Percentiles rank a stretch among this genome's conserved stretches.
Evolutionary conservation across 2,113 vertebrate species (phyloP).

Genomic region (Podarcis muralis): DNA sequence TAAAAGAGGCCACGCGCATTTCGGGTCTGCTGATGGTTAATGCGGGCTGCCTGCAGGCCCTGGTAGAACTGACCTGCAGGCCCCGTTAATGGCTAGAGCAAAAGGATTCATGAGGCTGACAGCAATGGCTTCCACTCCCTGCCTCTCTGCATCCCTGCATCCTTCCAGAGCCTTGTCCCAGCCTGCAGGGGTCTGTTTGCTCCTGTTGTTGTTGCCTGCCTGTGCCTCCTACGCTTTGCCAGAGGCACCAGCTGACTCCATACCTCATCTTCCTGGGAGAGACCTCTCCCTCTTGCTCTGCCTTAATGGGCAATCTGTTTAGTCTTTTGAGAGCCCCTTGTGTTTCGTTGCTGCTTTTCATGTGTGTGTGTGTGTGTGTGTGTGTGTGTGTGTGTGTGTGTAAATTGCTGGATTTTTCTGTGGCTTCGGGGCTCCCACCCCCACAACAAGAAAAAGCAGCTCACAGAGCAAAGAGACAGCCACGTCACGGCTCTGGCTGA

Average conservation of each 20-base stretch:
- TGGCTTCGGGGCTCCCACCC: neutral
- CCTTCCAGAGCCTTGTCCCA: neutral
- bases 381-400: neutral
- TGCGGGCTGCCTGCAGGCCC: neutral
- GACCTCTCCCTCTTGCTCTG: neutral
- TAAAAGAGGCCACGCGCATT: neutral
- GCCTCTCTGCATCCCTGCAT: neutral
- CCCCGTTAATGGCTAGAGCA: neutral
- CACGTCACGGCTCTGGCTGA: neutral
- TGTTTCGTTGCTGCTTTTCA: neutral
- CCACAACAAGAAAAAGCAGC: neutral
- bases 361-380: neutral
- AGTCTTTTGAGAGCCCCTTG: neutral
- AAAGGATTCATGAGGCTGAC: neutral
- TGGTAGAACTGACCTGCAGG: neutral
- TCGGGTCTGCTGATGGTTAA: neutral
- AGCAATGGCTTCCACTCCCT: neutral
- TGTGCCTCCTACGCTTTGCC: neutral
- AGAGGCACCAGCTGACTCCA: neutral
- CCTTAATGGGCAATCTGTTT: slow-evolving; percentile 4
- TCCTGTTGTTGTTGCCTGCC: neutral
- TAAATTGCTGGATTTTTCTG: neutral
- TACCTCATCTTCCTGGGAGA: neutral
- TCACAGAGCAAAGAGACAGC: neutral
- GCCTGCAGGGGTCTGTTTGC: neutral